These are phyloP conservation scores for Pseudochaenichthys georgianus DNA, from an alignment of 2,797 vertebrate genomes.

Conservation along the genomic window DNA sequence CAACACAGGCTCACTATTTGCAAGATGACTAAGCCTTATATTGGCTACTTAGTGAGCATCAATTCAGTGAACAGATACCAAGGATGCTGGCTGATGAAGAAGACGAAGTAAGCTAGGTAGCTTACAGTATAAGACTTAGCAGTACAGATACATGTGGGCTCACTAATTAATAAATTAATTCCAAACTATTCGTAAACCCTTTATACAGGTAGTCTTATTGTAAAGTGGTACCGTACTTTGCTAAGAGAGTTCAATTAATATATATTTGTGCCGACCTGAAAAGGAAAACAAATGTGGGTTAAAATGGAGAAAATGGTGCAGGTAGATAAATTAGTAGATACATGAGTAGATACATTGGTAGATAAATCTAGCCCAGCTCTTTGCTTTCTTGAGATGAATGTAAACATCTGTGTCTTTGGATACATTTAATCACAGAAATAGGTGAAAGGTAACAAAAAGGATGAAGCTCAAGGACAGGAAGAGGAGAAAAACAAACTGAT, in stretches of 20 bases:
- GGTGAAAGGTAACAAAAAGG: constrained; percentile 37
- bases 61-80: too few relatives aligned
- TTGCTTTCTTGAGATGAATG: constrained; percentile 31
- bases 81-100: too few relatives aligned
- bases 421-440: constrained; percentile 30
- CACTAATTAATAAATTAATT: too few relatives aligned
- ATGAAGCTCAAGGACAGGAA: constrained; percentile 21
- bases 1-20: too few relatives aligned
- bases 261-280: constrained; percentile 20
- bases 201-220: too few relatives aligned
- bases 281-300: constrained; percentile 22
- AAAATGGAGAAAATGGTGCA: constrained; percentile 36
- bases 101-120: too few relatives aligned
- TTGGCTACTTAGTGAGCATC: too few relatives aligned
- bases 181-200: too few relatives aligned
- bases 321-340: constrained; percentile 38
- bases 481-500: constrained; percentile 21
- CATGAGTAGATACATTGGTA: constrained; percentile 19
- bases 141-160: too few relatives aligned
- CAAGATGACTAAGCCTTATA: too few relatives aligned
- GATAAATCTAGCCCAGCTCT: constrained; percentile 39
- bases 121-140: too few relatives aligned
- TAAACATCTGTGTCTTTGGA: constrained; percentile 21
- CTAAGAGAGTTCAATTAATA: constrained; percentile 5
- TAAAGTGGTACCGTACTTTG: neutral